Evolutionary conservation across 2,888 invertebrate genomes (phyloP).

Genomic region (Nephrotoma appendiculata): DNA sequence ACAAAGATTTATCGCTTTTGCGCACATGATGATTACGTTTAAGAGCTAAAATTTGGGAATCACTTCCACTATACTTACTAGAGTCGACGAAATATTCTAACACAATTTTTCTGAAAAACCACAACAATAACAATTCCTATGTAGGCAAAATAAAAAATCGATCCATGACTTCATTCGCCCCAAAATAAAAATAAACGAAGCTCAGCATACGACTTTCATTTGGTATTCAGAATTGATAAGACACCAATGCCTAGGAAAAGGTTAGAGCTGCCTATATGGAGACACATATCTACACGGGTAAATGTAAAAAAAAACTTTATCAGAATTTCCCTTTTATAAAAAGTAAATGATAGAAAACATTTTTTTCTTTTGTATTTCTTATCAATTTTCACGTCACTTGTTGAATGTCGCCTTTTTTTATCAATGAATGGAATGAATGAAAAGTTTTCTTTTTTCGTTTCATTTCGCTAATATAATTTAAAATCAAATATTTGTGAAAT

Average conservation of each 20-base stretch:
- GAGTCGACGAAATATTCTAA: too few species aligned
- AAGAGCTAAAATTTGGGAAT: too few species aligned
- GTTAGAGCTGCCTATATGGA: too few species aligned
- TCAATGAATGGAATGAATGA: not conserved
- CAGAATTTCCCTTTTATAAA: not conserved
- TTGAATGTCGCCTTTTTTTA: not conserved
- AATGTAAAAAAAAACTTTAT: not conserved
- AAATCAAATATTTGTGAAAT: not conserved
- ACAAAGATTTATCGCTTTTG: too few species aligned
- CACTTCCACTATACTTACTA: too few species aligned
- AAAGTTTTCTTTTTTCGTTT: not conserved
- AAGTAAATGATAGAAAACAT: not conserved
- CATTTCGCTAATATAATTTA: not conserved
- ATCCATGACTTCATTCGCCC: not conserved
- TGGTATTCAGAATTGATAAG: not conserved
- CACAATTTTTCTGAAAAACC: too few species aligned
- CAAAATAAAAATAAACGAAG: not conserved
- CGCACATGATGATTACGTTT: too few species aligned
- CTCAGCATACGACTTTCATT: not conserved
- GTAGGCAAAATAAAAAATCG: not conserved
- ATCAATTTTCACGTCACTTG: not conserved
- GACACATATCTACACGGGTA: too few species aligned
- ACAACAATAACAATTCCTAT: not conserved
- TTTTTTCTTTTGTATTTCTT: not conserved
- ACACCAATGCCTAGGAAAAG: too few species aligned